These are phyloP conservation scores for Coregonus suidteri DNA, from an alignment of 2,797 vertebrate species.

Conservation along the genomic window DNA sequence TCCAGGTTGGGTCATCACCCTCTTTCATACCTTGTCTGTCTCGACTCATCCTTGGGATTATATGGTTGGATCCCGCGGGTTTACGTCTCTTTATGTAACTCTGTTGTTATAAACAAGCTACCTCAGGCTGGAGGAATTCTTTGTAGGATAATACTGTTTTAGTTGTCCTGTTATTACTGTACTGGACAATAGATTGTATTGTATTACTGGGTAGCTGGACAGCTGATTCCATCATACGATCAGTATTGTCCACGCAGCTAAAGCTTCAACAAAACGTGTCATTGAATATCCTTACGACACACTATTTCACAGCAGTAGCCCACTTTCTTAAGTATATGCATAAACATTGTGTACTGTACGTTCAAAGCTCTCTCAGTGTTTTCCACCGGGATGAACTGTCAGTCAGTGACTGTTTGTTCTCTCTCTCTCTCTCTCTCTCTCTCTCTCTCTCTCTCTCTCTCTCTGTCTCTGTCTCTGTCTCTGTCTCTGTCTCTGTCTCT, in stretches of 20 bases:
- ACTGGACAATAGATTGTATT: no score
- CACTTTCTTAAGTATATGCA: constrained; percentile 12
- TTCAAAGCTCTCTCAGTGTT: constrained; percentile 16
- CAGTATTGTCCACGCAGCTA: neutral
- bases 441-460: neutral
- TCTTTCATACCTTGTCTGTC: neutral
- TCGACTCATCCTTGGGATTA: no score
- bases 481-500: no score
- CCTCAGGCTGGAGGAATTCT: neutral
- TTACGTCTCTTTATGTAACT: neutral
- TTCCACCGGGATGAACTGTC: constrained; percentile 43
- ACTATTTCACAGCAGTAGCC: constrained; percentile 15
- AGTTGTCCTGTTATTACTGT: neutral
- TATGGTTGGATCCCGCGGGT: neutral
- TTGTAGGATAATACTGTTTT: no score
- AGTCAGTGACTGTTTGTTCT: constrained; percentile 40
- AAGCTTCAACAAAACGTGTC: neutral
- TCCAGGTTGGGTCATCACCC: neutral
- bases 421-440: constrained; percentile 2
- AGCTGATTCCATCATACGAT: neutral
- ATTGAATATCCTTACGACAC: neutral
- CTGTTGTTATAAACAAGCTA: no score
- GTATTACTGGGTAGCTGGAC: neutral
- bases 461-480: neutral
- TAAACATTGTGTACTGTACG: constrained; percentile 1